phyloP scores from a whole-genome alignment of 2,113 vertebrate species.

The Mus spicilegus region DNA sequence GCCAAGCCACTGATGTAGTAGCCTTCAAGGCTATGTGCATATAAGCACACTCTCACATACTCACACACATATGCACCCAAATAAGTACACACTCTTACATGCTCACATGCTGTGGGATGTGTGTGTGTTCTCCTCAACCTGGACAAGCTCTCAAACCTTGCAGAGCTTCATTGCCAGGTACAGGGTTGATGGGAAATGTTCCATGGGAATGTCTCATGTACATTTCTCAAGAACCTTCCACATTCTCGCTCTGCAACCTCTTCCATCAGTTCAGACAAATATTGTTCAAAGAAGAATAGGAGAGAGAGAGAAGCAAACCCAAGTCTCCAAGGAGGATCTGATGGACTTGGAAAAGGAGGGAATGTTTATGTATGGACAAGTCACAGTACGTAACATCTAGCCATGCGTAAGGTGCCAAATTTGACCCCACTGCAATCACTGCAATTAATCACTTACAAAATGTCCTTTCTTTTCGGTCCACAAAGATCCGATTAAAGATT shows the following conservation, averaged over 20 bases:
- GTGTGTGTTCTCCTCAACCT: slow-evolving; percentile 22
- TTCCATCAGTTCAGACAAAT: slow-evolving; percentile 87
- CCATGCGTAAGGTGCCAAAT: slow-evolving; percentile 83
- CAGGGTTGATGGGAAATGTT: not conserved
- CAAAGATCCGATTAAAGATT: slow-evolving; percentile 92
- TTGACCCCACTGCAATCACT: slow-evolving; percentile 87
- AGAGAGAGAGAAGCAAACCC: slow-evolving; percentile 85
- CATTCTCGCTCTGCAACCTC: slow-evolving; percentile 80
- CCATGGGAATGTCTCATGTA: not conserved
- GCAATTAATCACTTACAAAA: slow-evolving; percentile 93
- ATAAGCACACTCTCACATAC: not conserved
- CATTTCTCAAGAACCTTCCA: slow-evolving; percentile 72
- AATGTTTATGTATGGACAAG: slow-evolving; percentile 86
- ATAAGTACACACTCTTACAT: not conserved
- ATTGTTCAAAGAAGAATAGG: slow-evolving; percentile 85
- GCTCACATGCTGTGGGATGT: not conserved
- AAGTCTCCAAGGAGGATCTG: slow-evolving; percentile 84
- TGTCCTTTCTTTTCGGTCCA: slow-evolving; percentile 95
- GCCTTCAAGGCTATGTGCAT: fast-evolving
- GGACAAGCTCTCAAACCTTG: not conserved
- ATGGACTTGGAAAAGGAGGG: slow-evolving; percentile 84
- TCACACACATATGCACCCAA: not conserved
- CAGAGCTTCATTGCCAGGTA: not conserved
- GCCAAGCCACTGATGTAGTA: no score
- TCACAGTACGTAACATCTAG: slow-evolving; percentile 89